Conservation (phyloP, 2,113 vertebrate genomes). For the Otolemur garnettii region DNA sequence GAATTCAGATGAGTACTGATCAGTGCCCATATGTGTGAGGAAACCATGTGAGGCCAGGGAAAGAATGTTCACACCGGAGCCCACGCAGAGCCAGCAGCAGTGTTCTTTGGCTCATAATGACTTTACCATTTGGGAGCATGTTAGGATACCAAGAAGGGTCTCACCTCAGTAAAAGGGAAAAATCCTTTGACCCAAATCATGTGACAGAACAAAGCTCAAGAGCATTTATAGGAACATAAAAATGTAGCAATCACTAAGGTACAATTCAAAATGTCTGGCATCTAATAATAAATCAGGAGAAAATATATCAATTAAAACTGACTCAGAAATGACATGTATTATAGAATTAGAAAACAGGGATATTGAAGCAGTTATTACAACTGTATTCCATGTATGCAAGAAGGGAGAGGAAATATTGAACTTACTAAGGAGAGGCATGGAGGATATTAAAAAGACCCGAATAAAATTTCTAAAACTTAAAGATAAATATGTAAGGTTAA, state of each 20-base stretch:
- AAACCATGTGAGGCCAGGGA: neutral
- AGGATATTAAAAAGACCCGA: neutral
- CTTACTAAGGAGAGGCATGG: neutral
- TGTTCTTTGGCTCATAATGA: neutral
- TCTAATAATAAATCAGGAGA: conserved; percentile 57
- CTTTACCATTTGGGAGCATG: neutral
- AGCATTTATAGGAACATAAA: conserved; percentile 22
- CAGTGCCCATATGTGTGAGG: neutral
- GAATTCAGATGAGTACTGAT: neutral
- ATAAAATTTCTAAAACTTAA: conserved; percentile 7
- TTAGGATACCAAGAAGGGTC: neutral
- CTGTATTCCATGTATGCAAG: neutral
- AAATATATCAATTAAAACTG: neutral
- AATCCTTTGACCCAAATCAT: conserved; percentile 18
- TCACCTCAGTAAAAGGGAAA: neutral
- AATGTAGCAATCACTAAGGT: conserved; percentile 1
- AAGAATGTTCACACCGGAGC: neutral
- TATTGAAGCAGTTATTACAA: neutral
- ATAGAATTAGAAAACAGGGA: conserved; percentile 25
- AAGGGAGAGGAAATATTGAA: neutral
- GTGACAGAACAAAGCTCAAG: conserved; percentile 28
- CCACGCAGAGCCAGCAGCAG: neutral
- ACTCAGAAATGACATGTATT: conserved; percentile 49
- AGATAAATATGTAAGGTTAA: neutral
- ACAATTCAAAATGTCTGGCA: conserved; percentile 55